Evolutionary conservation across 2,797 vertebrate genomes (phyloP), one percentile per base, ranked within the genome.

Genomic region (Spondyliosoma cantharus): DNA sequence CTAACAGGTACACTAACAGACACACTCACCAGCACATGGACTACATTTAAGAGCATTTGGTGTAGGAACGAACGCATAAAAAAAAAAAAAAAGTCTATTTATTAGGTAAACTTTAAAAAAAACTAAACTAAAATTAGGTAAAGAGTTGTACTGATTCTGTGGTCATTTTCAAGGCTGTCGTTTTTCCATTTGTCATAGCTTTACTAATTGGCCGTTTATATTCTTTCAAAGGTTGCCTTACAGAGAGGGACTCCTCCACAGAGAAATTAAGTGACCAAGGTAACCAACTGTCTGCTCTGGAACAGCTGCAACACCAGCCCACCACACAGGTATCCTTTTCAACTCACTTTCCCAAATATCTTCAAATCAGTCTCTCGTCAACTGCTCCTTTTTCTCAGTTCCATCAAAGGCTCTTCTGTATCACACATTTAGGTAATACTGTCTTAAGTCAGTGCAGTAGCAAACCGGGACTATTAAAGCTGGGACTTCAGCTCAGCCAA

Each of bases 291-390:
- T 93, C 93, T 74, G 87, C 90, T 82, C 85, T 97, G 88, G 95
- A 96, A 80, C 88, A 87, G 71, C 94, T 96, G 32, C 96, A 96
- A 83, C 94, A 95, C 75, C 89, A 92, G 76, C 93, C 96, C 63
- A 94, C 93, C 37, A 85, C 89, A 75, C 95, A 96, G 96, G 97
- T 97, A 69, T 77, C 24, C 32, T 12, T 46, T 56, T 2, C 8
- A 52, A 7, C 19, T 61, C 19, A 27, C 1, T 27, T n/a, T 42
- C 7, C 8, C 12, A 71, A 24, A 19, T n/a, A 11, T 27, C 17
- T 50, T 43, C 8, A 68, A n/a, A 59, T 58, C 49, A 1, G 2
- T 46, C 2, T 27, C 1, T 32, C n/a, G 19, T 16, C 20, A 43
- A 37, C 37, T 61, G 37, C 7, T 54, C 12, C 20, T 46, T 63